Percentiles rank a stretch among this genome's conserved stretches.
These are phyloP conservation scores for Acrobasis repandana DNA, from an alignment of 2,888 invertebrate genomes.

Conservation along the genomic window DNA sequence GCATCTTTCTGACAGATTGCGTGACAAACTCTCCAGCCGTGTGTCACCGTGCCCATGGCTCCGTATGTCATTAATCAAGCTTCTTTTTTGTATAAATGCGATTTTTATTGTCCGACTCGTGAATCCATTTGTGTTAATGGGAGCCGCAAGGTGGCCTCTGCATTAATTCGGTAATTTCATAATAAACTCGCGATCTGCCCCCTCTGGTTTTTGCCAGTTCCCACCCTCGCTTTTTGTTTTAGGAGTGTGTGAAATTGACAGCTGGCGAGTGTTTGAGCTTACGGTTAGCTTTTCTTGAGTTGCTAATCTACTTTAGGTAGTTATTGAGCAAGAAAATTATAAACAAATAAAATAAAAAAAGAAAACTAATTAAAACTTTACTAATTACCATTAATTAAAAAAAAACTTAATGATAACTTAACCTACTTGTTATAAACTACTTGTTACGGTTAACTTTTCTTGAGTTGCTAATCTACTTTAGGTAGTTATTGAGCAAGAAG, in stretches of 20 bases:
- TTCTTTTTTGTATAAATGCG: slow-evolving; percentile 71
- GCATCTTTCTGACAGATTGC: slow-evolving; percentile 11
- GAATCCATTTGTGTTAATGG: slow-evolving; percentile 75
- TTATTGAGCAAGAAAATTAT: too few species aligned
- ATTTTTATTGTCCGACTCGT: slow-evolving; percentile 73
- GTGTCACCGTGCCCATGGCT: slow-evolving; percentile 27
- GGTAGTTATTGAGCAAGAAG: too few species aligned
- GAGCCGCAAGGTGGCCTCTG: slow-evolving; percentile 69
- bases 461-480: neutral
- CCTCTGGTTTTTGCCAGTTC: slow-evolving; percentile 13
- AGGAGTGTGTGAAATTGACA: slow-evolving; percentile 20
- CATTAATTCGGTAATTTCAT: slow-evolving; percentile 46
- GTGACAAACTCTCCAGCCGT: slow-evolving; percentile 23
- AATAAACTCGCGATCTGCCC: slow-evolving; percentile 21
- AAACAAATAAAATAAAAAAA: too few species aligned
- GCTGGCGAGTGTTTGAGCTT: slow-evolving; percentile 4
- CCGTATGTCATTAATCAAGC: slow-evolving; percentile 69
- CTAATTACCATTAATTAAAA: too few species aligned
- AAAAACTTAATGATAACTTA: too few species aligned
- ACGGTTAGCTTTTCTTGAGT: slow-evolving; percentile 6
- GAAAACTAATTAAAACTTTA: too few species aligned
- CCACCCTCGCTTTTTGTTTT: slow-evolving; percentile 22
- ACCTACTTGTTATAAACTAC: too few species aligned
- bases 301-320: neutral
- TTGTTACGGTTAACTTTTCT: slow-evolving; percentile 1